phyloP scores from a whole-genome alignment of 2,113 vertebrate genomes.

The Scortum barcoo region DNA sequence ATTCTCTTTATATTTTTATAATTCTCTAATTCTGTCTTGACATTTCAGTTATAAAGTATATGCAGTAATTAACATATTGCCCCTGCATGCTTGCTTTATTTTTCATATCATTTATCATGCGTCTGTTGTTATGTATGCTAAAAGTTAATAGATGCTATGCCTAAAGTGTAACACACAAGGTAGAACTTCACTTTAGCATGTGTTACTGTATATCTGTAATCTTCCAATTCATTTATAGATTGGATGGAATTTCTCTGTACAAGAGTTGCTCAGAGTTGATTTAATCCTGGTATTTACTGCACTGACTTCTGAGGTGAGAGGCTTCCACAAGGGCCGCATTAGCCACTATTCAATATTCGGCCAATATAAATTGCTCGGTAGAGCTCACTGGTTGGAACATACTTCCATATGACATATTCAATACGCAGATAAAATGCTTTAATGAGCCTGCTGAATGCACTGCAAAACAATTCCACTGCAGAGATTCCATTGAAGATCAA shows the following conservation, averaged over 20 bases:
- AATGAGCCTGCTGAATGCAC: slow-evolving; percentile 34
- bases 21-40: no score
- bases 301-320: slow-evolving; percentile 4
- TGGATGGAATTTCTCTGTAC: neutral
- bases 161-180: neutral
- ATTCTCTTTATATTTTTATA: neutral
- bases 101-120: neutral
- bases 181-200: neutral
- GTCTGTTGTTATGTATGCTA: neutral
- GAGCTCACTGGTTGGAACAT: slow-evolving; percentile 48
- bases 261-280: slow-evolving; percentile 23
- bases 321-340: slow-evolving; percentile 37
- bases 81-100: neutral
- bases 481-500: slow-evolving; percentile 59
- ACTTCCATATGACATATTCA: slow-evolving; percentile 51
- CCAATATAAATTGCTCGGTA: slow-evolving; percentile 33
- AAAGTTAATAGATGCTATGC: neutral
- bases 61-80: no score
- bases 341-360: slow-evolving; percentile 50
- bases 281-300: slow-evolving; percentile 32
- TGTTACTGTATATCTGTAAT: neutral
- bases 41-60: neutral
- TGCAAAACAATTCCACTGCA: slow-evolving; percentile 58
- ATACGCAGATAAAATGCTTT: slow-evolving; percentile 55
- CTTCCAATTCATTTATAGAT: neutral